phyloP scores from a whole-genome alignment of 2,797 vertebrate species.

The Ceryle rudis region DNA sequence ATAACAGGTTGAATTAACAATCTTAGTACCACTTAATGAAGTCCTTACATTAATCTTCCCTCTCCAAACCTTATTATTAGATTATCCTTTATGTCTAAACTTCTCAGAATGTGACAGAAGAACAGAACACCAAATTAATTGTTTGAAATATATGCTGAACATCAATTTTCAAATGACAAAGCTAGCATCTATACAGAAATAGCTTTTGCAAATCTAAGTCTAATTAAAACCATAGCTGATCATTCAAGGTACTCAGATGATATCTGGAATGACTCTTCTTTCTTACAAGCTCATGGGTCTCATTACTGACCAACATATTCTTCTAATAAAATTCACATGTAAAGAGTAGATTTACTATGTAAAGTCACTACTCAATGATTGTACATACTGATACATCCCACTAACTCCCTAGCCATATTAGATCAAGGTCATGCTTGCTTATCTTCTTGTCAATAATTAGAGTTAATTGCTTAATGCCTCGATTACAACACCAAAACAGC shows the following conservation, averaged over 20 bases:
- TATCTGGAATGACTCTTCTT: neutral
- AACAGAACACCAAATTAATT: neutral
- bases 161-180: neutral
- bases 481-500: neutral
- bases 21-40: neutral
- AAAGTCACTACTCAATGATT: neutral
- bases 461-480: slow-evolving; percentile 15
- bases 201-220: neutral
- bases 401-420: neutral
- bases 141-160: neutral
- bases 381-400: neutral
- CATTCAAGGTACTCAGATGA: neutral
- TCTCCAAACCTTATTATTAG: neutral
- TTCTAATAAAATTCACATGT: neutral
- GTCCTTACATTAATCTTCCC: neutral
- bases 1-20: neutral
- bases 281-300: neutral
- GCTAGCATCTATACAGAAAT: neutral
- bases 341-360: neutral
- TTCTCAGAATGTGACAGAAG: neutral
- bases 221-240: neutral
- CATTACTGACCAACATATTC: neutral
- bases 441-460: neutral
- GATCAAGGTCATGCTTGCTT: slow-evolving; percentile 1
- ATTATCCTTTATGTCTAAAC: neutral